Base-by-base conservation (phyloP, 1,140 invertebrate genomes). In the Eciton burchellii region DNA sequence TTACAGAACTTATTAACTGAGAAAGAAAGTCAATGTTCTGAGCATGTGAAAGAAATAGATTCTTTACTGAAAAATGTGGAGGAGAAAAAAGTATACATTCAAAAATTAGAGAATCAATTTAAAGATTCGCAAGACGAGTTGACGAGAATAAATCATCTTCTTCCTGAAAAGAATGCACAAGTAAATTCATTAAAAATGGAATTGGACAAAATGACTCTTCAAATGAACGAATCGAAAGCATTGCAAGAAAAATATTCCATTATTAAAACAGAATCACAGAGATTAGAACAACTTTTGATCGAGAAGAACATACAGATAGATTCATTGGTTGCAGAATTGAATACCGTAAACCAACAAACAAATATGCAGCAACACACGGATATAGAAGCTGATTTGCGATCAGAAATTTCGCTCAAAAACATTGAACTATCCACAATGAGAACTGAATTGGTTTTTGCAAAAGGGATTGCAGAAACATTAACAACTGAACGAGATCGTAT, bases 21-120 rank as follows among this genome's bases (percentile, higher is more conserved):
- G 0, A 83, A 57, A n/a, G 89, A 92, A 57, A 88, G 70, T 24
- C 59, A 88, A 12, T 91, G 88, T 26, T 87, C 57, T 12, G 82
- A 83, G 56, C 43, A 92, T 3, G 83, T 86, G 0, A 81, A 83
- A 54, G 86, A 92, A 74, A 57, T 91, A 0, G 62, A 84, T 24
- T 47, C 57, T 16, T 54, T 90, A 11, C 63, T 57, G 1, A 76
- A 76, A 24, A 65, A 74, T 16, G 60, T 93, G 24, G 57, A 63
- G 0, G 81, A 79, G 9, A 74, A 88, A 63, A 79, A 4, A 29
- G 45, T 26, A 12, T 19, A 14, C 16, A n/a, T 29, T 0, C 49
- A 57, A 43, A 41, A 70, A 8, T 62, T 79, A n/a, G 49, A 70
- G 16, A 12, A 43, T 52, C 63, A 79, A 11, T 21, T 66, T 6